Percentiles rank a stretch among this genome's conserved stretches.
Conservation (phyloP, 2,888 invertebrate species). For the Gnatocerus cornutus region DNA sequence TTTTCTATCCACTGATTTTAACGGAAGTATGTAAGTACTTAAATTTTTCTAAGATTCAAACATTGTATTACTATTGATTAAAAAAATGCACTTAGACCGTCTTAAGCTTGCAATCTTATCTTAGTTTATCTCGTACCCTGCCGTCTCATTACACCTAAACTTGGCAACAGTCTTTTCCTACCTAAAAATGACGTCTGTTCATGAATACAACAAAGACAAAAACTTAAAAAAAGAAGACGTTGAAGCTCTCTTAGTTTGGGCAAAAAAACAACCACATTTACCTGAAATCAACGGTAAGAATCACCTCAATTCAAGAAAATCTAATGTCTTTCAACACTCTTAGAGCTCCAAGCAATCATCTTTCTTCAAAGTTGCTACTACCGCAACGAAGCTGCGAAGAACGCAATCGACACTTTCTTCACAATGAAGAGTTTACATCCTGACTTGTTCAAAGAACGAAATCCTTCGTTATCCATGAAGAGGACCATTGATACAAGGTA, state of each 20-base stretch:
- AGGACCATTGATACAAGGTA: not conserved
- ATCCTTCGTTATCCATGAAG: slow-evolving; percentile 60
- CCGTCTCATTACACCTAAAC: too few relatives aligned
- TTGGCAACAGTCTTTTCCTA: too few relatives aligned
- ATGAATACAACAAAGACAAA: slow-evolving; percentile 75
- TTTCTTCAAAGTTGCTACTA: slow-evolving; percentile 81
- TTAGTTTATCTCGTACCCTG: too few relatives aligned
- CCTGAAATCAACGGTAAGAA: slow-evolving; percentile 73
- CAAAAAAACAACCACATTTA: slow-evolving; percentile 79
- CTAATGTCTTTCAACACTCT: not conserved
- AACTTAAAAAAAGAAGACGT: slow-evolving; percentile 78
- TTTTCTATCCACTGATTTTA: too few relatives aligned
- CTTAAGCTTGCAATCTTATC: too few relatives aligned
- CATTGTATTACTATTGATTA: too few relatives aligned
- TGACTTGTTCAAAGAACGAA: slow-evolving; percentile 77
- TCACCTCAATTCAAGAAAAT: not conserved
- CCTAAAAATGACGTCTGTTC: too few relatives aligned
- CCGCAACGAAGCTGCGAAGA: slow-evolving; percentile 80
- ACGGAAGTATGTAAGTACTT: too few relatives aligned
- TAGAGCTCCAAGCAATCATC: slow-evolving; percentile 72
- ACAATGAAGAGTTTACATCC: slow-evolving; percentile 79
- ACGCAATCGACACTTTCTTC: slow-evolving; percentile 79
- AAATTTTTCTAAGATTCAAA: too few relatives aligned
- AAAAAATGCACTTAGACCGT: too few relatives aligned
- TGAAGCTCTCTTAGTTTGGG: slow-evolving; percentile 76